Conservation (phyloP, 2,797 vertebrate species). For the Sebastes iracundus region DNA sequence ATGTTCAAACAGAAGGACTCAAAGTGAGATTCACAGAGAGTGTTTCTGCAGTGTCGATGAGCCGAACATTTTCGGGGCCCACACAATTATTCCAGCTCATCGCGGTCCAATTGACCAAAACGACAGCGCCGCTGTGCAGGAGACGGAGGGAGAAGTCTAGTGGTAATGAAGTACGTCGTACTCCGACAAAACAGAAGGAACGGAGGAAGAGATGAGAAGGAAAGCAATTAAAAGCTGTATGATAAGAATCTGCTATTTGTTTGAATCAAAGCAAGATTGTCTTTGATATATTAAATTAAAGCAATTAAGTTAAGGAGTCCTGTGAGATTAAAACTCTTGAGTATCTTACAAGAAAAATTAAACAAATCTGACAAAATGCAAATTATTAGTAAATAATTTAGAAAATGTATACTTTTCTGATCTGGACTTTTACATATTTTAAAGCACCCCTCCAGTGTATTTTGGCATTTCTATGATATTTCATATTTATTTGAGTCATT, state of each 20-base stretch:
- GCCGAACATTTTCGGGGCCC: constrained; percentile 27
- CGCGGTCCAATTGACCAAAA: constrained; percentile 47
- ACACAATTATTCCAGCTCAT: constrained; percentile 46
- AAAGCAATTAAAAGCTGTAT: neutral
- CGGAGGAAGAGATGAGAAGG: neutral
- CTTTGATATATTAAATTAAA: neutral
- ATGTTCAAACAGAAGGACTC: constrained; percentile 16
- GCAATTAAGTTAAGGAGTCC: neutral
- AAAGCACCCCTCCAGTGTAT: no score
- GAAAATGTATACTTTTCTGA: neutral
- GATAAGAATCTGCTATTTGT: neutral
- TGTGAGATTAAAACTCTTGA: neutral
- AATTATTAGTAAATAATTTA: neutral
- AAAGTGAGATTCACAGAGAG: constrained; percentile 6
- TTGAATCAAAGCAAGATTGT: neutral
- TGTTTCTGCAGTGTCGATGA: constrained; percentile 26
- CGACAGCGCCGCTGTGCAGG: neutral
- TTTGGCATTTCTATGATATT: no score
- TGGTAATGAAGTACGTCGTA: constrained; percentile 20
- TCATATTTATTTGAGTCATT: no score
- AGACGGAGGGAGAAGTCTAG: constrained; percentile 4
- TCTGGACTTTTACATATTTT: neutral
- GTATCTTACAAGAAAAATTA: neutral
- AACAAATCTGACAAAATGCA: neutral
- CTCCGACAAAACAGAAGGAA: neutral